Evolutionary conservation across 2,113 vertebrate genomes (phyloP).

Genomic region (Tachysurus vachellii): DNA sequence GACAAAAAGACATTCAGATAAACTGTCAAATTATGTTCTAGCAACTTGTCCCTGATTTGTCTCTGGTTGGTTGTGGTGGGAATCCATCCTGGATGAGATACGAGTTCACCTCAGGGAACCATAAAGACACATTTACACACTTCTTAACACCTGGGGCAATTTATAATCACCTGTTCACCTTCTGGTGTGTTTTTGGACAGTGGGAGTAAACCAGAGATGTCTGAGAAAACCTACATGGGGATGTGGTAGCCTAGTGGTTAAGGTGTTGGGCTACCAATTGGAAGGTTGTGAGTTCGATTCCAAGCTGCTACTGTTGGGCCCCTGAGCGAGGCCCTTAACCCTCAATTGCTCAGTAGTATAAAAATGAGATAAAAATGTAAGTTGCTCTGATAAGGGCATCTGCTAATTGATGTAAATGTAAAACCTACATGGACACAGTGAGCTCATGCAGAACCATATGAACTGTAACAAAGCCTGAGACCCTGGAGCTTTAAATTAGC

Average conservation of each 20-base stretch:
- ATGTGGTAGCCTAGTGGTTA: too few species aligned
- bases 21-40: not conserved
- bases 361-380: too few species aligned
- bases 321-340: too few species aligned
- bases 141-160: not conserved
- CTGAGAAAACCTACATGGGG: not conserved
- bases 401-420: too few species aligned
- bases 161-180: not conserved
- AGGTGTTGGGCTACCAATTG: too few species aligned
- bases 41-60: not conserved
- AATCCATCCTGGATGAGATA: not conserved
- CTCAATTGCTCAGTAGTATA: too few species aligned
- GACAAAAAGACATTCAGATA: not conserved
- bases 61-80: not conserved
- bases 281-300: too few species aligned
- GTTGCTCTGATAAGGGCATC: too few species aligned
- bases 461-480: not conserved
- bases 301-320: too few species aligned
- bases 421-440: not conserved
- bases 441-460: not conserved
- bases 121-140: not conserved
- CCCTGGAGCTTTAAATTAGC: not conserved
- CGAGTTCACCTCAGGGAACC: not conserved
- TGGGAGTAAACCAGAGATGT: not conserved
- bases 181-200: not conserved